Evolutionary conservation across 2,797 vertebrate genomes (phyloP).

Genomic region (Ara ararauna): DNA sequence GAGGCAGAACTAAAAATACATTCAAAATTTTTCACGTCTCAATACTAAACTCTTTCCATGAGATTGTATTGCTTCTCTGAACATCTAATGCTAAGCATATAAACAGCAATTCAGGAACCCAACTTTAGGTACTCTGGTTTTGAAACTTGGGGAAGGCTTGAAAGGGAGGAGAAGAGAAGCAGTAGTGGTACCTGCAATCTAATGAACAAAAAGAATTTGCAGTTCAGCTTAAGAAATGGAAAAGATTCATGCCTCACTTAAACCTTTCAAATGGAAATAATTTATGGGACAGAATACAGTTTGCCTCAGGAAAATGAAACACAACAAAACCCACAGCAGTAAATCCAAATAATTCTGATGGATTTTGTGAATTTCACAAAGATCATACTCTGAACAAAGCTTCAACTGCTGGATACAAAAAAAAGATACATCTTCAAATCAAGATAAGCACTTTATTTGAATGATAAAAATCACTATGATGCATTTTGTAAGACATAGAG

Average conservation of each 20-base stretch:
- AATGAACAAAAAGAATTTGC: background rate
- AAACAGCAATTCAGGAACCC: background rate
- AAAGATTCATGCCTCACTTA: background rate
- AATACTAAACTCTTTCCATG: background rate
- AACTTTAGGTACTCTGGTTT: background rate
- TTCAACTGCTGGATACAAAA: background rate
- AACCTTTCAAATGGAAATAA: background rate
- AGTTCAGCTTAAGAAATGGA: background rate
- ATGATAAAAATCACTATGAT: background rate
- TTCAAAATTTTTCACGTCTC: background rate
- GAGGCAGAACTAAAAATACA: background rate
- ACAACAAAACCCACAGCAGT: background rate
- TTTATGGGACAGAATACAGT: background rate
- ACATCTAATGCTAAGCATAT: background rate
- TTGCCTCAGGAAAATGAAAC: conserved; percentile 9
- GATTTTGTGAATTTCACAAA: background rate
- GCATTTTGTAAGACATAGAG: background rate
- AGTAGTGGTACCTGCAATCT: background rate
- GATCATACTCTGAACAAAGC: background rate
- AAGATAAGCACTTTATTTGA: background rate
- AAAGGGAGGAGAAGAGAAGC: background rate
- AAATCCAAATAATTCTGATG: background rate
- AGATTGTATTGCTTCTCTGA: background rate
- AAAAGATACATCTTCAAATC: background rate
- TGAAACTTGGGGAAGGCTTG: background rate